A percentile compares a stretch with the other conserved stretches of the same genome.
Conservation (phyloP, 2,113 vertebrate species). For the Carassius gibelio region DNA sequence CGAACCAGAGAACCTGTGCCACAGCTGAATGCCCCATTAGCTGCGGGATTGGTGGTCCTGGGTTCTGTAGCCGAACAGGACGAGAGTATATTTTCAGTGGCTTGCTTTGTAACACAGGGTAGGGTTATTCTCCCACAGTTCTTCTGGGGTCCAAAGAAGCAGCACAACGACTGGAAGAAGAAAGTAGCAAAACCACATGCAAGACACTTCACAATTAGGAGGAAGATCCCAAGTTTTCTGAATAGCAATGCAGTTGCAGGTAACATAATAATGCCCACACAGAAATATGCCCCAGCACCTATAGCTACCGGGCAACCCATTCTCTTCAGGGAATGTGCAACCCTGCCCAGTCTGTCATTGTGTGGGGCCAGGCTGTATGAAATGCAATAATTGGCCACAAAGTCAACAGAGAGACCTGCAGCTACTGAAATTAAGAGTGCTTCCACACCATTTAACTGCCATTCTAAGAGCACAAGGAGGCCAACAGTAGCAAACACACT, state of each 20-base stretch:
- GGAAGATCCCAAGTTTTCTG: conserved; percentile 90
- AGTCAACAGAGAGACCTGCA: conserved; percentile 90
- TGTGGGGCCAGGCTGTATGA: conserved; percentile 93
- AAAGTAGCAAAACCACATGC: conserved; percentile 95
- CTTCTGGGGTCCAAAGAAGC: conserved; percentile 93
- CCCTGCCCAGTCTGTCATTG: conserved; percentile 88
- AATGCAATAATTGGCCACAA: conserved; percentile 91
- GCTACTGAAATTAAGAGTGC: conserved; percentile 92
- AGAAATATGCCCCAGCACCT: conserved; percentile 88
- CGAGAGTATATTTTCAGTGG: conserved; percentile 61
- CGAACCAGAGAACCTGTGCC: conserved; percentile 71
- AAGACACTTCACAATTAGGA: conserved; percentile 94
- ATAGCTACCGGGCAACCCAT: conserved; percentile 92
- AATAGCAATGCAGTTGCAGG: conserved; percentile 88
- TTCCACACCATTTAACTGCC: conserved; percentile 91
- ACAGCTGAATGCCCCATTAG: conserved; percentile 80
- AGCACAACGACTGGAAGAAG: conserved; percentile 96
- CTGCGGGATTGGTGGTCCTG: conserved; percentile 62
- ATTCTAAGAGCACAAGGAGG: conserved; percentile 93
- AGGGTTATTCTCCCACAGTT: conserved; percentile 88
- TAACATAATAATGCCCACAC: conserved; percentile 89
- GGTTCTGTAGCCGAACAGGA: conserved; percentile 64
- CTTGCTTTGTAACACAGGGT: conserved; percentile 81
- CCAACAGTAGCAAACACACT: conserved; percentile 88
- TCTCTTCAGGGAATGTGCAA: conserved; percentile 91